These are phyloP conservation scores for Psittacula cyanocephala DNA, from an alignment of 2,113 vertebrate genomes.

Conservation along the genomic window DNA sequence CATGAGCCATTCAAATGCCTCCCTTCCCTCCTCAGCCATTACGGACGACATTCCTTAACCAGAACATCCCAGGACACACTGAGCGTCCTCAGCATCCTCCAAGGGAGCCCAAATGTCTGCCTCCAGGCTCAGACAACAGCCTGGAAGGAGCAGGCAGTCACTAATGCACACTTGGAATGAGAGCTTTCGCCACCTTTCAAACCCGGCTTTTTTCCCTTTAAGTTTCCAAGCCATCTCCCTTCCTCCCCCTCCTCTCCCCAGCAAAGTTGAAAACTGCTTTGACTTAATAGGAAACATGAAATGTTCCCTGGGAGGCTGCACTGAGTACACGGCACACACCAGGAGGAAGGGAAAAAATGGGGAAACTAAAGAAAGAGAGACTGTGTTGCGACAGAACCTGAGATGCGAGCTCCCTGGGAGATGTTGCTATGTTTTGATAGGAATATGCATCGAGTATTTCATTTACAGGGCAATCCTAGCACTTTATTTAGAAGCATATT, in stretches of 20 bases:
- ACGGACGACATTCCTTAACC: neutral
- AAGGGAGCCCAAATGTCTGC: neutral
- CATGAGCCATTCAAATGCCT: neutral
- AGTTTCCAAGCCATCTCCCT: neutral
- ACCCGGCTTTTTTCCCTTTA: neutral
- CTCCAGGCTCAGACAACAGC: neutral
- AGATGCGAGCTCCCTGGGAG: constrained; percentile 3
- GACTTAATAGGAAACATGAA: neutral
- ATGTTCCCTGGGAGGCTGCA: neutral
- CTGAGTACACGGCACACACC: neutral
- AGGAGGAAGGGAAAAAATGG: neutral
- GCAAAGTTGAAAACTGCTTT: neutral
- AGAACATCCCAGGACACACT: neutral
- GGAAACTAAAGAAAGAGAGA: neutral
- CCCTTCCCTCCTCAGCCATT: neutral
- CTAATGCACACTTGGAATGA: neutral
- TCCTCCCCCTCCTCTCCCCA: neutral
- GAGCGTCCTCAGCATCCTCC: neutral
- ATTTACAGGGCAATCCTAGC: constrained; percentile 43
- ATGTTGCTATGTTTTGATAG: constrained; percentile 15
- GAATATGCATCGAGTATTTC: neutral
- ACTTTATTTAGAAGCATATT: constrained; percentile 60
- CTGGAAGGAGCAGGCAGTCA: neutral
- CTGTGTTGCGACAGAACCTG: neutral
- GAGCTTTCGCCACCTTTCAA: neutral